phyloP scores from a whole-genome alignment of 2,113 vertebrate genomes.

The Ctenomys sociabilis region DNA sequence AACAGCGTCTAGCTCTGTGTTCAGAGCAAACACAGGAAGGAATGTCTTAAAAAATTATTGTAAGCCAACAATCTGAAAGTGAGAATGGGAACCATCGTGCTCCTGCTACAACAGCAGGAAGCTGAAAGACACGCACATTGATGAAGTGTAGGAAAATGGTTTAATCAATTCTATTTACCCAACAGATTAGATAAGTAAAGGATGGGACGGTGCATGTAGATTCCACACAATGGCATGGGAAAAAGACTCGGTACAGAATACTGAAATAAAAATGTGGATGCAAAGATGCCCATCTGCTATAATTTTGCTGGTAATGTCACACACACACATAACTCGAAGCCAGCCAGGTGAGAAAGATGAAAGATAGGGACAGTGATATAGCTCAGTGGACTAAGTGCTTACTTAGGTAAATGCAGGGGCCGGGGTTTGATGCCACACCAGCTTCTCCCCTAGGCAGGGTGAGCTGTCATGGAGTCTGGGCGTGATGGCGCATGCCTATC shows the following conservation, averaged over 20 bases:
- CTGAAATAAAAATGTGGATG: background rate
- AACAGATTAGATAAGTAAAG: background rate
- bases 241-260: background rate
- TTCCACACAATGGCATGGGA: background rate
- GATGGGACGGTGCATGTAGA: background rate
- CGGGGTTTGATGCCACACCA: too few species aligned
- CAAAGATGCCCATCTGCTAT: background rate
- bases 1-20: background rate
- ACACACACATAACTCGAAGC: too few species aligned
- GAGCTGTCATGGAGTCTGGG: too few species aligned
- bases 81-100: background rate
- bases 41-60: background rate
- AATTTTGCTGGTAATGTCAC: background rate
- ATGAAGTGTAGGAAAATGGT: background rate
- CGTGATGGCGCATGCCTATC: too few species aligned
- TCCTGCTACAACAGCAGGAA: background rate
- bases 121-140: background rate
- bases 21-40: background rate
- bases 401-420: too few species aligned
- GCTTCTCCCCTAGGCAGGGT: too few species aligned
- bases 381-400: too few species aligned
- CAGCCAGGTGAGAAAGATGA: background rate
- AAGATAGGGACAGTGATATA: background rate
- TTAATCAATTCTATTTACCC: background rate
- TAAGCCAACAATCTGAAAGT: background rate